phyloP scores from a whole-genome alignment of 1,140 invertebrate species.

The Trypoxylus dichotomus region DNA sequence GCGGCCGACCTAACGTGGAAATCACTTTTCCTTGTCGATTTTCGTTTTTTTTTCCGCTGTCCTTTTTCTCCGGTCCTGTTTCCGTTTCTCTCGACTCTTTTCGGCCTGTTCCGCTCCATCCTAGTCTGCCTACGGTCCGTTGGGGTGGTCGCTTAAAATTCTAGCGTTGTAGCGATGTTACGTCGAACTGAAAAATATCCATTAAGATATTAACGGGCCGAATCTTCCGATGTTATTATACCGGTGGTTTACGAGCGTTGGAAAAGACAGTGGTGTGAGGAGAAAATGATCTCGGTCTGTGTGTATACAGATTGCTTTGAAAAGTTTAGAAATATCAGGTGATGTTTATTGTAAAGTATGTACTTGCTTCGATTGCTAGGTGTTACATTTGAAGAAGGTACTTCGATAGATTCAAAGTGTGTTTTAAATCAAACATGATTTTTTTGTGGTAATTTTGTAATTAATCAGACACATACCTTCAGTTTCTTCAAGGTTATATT shows the following conservation, averaged over 20 bases:
- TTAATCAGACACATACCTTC: too few relatives aligned
- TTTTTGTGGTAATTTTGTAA: too few relatives aligned
- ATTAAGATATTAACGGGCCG: conserved; percentile 26
- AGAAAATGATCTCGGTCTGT: background rate
- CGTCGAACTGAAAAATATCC: conserved; percentile 25
- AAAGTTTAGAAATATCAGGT: background rate
- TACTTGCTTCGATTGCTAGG: too few relatives aligned
- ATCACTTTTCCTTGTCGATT: background rate
- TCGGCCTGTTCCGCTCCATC: background rate
- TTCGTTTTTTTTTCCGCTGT: background rate
- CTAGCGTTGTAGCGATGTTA: background rate
- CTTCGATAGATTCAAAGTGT: too few relatives aligned
- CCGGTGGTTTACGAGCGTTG: background rate
- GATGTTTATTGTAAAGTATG: too few relatives aligned
- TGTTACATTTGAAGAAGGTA: too few relatives aligned
- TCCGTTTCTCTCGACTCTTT: background rate
- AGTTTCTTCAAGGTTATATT: too few relatives aligned
- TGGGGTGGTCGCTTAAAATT: background rate
- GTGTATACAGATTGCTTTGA: background rate
- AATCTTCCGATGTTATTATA: conserved; percentile 17
- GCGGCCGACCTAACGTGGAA: conserved; percentile 1
- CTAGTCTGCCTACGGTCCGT: background rate
- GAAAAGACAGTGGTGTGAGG: background rate
- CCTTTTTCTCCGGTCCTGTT: background rate
- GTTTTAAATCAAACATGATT: too few relatives aligned